Evolutionary conservation across 2,113 vertebrate species (phyloP).

Genomic region (Cygnus atratus): DNA sequence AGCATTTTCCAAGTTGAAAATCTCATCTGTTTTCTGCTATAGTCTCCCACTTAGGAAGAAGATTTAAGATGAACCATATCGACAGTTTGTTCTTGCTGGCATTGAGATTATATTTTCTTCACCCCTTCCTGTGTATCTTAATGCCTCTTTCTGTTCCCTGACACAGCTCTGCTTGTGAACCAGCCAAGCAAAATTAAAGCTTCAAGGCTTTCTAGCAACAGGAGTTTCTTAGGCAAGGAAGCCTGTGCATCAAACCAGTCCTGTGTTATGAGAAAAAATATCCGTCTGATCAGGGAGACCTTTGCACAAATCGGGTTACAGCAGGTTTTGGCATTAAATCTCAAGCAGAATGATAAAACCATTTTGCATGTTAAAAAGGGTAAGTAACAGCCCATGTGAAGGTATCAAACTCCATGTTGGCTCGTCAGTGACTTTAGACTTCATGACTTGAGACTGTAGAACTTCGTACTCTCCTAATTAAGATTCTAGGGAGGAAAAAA

Average conservation of each 20-base stretch:
- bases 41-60: background rate
- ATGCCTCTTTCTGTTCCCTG: background rate
- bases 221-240: background rate
- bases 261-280: background rate
- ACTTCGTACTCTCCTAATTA: background rate
- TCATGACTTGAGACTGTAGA: background rate
- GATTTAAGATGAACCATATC: background rate
- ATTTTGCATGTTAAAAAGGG: background rate
- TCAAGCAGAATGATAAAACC: background rate
- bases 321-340: background rate
- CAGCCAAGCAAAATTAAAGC: background rate
- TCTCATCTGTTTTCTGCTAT: background rate
- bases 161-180: background rate
- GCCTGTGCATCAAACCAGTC: background rate
- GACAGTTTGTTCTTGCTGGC: conserved; percentile 13
- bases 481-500: background rate
- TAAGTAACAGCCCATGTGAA: background rate
- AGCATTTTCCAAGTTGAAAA: conserved; percentile 12
- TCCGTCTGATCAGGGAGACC: background rate
- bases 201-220: background rate
- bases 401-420: background rate
- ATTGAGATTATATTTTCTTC: background rate
- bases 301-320: background rate
- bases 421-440: background rate
- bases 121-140: background rate